Evolutionary conservation across 1,140 invertebrate genomes (phyloP).

Genomic region (Planococcus citri): DNA sequence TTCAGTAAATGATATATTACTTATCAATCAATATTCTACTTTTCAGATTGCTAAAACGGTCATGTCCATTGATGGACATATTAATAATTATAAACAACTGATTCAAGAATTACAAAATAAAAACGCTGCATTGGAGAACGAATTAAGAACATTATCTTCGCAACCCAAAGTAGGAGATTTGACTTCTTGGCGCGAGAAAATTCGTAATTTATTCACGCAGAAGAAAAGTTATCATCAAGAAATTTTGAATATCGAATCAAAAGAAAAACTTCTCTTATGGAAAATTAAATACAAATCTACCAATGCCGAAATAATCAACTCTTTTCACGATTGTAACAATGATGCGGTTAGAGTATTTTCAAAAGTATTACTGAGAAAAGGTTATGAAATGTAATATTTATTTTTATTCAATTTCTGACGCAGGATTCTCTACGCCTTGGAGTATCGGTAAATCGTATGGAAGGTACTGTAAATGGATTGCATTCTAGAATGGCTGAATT

Average conservation of each 20-base stretch:
- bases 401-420: not conserved
- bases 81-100: not conserved
- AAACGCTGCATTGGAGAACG: not conserved
- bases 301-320: not conserved
- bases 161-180: not conserved
- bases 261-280: conserved; percentile 1
- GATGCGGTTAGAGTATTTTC: not conserved
- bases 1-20: no score
- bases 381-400: not conserved
- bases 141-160: not conserved
- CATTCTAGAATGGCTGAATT: conserved; percentile 7
- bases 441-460: not conserved
- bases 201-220: not conserved
- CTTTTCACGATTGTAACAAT: not conserved
- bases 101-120: conserved; percentile 8
- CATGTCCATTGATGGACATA: not conserved
- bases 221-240: conserved; percentile 12
- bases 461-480: not conserved
- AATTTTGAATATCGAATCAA: not conserved
- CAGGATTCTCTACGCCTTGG: not conserved
- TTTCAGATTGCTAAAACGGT: conserved; percentile 12
- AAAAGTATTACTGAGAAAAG: not conserved
- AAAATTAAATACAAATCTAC: not conserved
- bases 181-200: not conserved
- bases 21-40: not conserved